Evolutionary conservation across 2,888 invertebrate species (phyloP), one percentile per base, ranked within the genome.

Genomic region (Melinopterus prodromus): DNA sequence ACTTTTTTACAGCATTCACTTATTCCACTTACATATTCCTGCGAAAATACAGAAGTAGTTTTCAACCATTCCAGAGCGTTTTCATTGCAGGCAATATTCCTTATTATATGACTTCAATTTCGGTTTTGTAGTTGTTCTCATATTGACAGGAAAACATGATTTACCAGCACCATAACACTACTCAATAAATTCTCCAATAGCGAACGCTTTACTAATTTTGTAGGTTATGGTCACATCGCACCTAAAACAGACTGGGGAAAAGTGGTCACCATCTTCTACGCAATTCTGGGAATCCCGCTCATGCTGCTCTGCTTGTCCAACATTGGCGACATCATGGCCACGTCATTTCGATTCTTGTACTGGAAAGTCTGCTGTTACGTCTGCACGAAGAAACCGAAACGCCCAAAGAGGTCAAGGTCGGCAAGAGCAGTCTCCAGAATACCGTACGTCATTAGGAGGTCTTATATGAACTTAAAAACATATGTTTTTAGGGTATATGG

Each of bases 281-380:
- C 98, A 35, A 98, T 98, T 87, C 92, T 98, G 83, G 98, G 97
- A 75, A 98, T 98, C 84, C 98, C 98, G 0, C 91, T 98, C 83
- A 98, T 98, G 97, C 92, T 98, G 85, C 92, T 98, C 16, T 98
- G 98, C 86, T 92, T 98, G 83, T 97, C 98, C 78, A 98, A 97
- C 90, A 97, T 97, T 85, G 97, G 98, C 6, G 97, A 97, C 88
- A 95, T 97, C 83, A 96, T 98, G 96, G 97, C 97, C 0, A 96
- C 97, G 74, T 96, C 97, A 6, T 98, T 98, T 91, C 94, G 96
- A 83, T 97, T 97, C 87, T 90, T 97, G n/a, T 98, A 98, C 88
- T 97, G 97, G 97, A 93, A 96, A 79, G 94, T 96, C 3, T 98
- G 97, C 86, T 97, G 97, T 87, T 97, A 96, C 89, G 93, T 96